These are phyloP conservation scores for Tachypleus tridentatus DNA, from an alignment of 1,140 invertebrate genomes.

Conservation along the genomic window DNA sequence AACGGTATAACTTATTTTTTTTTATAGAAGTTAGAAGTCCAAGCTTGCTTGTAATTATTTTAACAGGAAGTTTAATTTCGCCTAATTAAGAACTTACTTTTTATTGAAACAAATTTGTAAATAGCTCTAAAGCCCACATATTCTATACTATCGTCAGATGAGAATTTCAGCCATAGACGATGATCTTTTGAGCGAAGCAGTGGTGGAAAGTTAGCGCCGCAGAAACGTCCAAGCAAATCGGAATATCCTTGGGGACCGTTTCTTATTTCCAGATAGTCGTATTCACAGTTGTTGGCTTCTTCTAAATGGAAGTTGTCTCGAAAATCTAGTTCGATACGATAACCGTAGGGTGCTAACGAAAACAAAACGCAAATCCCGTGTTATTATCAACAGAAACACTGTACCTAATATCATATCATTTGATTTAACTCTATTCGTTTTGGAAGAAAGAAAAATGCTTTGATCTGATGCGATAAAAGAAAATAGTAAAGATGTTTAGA, in stretches of 20 bases:
- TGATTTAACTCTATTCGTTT: too few species aligned
- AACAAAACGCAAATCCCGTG: too few species aligned
- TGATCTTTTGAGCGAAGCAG: conserved; percentile 59
- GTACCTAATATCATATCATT: too few species aligned
- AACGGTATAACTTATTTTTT: too few species aligned
- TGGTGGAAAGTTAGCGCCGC: conserved; percentile 62
- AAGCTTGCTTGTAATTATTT: too few species aligned
- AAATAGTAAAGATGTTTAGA: too few species aligned
- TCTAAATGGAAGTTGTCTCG: conserved; percentile 67
- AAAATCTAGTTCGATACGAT: conserved; percentile 65
- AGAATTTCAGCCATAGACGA: conserved; percentile 70
- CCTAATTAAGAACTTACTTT: conserved; percentile 22
- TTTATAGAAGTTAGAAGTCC: too few species aligned
- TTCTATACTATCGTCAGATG: conserved; percentile 70
- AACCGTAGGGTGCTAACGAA: conserved; percentile 56
- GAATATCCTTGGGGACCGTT: conserved; percentile 77
- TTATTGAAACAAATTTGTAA: conserved; percentile 46
- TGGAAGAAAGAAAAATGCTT: too few species aligned
- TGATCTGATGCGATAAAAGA: too few species aligned
- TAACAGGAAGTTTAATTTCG: too few species aligned
- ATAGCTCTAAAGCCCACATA: conserved; percentile 71
- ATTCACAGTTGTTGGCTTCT: conserved; percentile 55
- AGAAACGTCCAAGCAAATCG: conserved; percentile 50
- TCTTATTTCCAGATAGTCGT: conserved; percentile 63
- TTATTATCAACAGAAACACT: too few species aligned